These are phyloP conservation scores for Anastrepha obliqua DNA, from an alignment of 1,140 invertebrate genomes.

Conservation along the genomic window DNA sequence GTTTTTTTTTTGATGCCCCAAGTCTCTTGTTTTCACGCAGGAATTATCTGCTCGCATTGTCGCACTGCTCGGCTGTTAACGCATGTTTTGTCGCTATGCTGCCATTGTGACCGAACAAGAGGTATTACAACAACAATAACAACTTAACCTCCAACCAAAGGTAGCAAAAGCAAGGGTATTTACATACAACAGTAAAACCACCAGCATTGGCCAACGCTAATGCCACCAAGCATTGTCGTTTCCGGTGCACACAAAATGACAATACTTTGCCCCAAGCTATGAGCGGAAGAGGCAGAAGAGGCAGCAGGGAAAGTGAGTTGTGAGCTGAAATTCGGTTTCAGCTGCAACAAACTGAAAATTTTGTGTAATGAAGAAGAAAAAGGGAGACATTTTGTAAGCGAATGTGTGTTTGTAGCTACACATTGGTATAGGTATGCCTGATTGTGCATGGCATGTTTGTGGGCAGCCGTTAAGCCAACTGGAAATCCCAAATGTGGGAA, in stretches of 20 bases:
- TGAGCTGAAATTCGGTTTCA: not conserved
- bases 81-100: slow-evolving; percentile 53
- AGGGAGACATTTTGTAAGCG: not conserved
- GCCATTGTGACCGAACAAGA: slow-evolving; percentile 31
- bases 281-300: not conserved
- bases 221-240: slow-evolving; percentile 42
- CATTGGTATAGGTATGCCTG: not conserved
- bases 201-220: slow-evolving; percentile 27
- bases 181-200: slow-evolving; percentile 46
- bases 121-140: slow-evolving; percentile 51
- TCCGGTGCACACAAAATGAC: slow-evolving; percentile 34
- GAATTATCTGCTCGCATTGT: not conserved
- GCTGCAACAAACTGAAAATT: slow-evolving; percentile 30
- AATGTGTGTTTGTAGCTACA: not conserved
- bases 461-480: slow-evolving; percentile 35
- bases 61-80: slow-evolving; percentile 50
- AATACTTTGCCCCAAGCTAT: not conserved
- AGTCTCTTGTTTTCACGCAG: too few relatives aligned
- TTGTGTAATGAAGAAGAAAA: slow-evolving; percentile 48
- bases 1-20: too few relatives aligned
- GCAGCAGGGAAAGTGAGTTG: not conserved
- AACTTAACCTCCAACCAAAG: slow-evolving; percentile 28
- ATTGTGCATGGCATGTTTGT: not conserved
- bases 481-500: not conserved
- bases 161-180: slow-evolving; percentile 39